A percentile compares a stretch with the other conserved stretches of the same genome.
phyloP scores from a whole-genome alignment of 2,113 vertebrate species.

The Heptranchias perlo region DNA sequence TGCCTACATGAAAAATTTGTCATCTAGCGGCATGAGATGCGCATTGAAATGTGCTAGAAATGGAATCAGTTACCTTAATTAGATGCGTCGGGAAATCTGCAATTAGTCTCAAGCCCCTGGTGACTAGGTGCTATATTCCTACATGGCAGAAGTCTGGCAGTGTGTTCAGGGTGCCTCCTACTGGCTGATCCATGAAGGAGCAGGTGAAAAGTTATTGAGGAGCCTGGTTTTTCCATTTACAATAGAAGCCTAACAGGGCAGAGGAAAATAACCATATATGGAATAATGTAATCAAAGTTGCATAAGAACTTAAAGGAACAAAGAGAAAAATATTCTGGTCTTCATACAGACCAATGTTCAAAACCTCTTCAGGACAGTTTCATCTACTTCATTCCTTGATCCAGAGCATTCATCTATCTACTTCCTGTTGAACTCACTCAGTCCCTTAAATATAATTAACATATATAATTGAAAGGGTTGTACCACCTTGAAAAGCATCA shows the following conservation, averaged over 20 bases:
- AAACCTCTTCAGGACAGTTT: neutral
- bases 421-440: neutral
- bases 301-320: slow-evolving; percentile 1
- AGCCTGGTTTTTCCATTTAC: neutral
- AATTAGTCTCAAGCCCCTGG: neutral
- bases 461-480: neutral
- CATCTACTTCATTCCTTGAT: neutral
- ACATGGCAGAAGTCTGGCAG: neutral
- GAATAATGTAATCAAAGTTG: neutral
- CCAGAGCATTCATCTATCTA: neutral
- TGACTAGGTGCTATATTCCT: neutral
- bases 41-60: neutral
- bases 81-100: neutral
- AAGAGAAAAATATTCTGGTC: neutral
- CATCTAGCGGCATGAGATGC: neutral
- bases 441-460: slow-evolving; percentile 6
- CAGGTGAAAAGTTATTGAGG: no score
- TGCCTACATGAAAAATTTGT: slow-evolving; percentile 1
- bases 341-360: neutral
- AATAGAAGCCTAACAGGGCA: neutral
- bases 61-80: neutral
- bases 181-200: neutral
- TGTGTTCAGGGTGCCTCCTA: neutral
- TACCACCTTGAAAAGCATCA: neutral
- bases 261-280: neutral